Conservation (phyloP, 2,113 vertebrate species). For the Saccopteryx bilineata region DNA sequence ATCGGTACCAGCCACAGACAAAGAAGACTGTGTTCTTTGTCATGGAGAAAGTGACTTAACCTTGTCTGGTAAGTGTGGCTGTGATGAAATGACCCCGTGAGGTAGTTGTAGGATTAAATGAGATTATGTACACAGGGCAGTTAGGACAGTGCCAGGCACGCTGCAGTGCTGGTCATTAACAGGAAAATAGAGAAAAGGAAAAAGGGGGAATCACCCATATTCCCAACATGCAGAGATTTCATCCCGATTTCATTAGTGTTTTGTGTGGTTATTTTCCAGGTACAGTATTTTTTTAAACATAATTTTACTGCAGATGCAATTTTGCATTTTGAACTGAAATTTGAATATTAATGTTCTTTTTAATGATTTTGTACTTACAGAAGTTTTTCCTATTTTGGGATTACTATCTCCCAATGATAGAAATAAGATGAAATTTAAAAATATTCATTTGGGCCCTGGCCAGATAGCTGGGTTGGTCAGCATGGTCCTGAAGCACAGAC, state of each 20-base stretch:
- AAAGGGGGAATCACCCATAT: neutral
- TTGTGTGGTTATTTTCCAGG: neutral
- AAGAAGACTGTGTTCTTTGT: neutral
- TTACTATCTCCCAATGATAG: neutral
- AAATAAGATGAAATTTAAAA: constrained; percentile 15
- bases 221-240: neutral
- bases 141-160: neutral
- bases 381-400: constrained; percentile 4
- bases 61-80: neutral
- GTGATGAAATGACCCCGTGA: neutral
- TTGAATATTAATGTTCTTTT: constrained; percentile 17
- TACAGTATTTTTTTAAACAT: neutral
- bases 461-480: no score
- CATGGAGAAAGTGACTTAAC: constrained; percentile 32
- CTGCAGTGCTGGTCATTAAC: neutral
- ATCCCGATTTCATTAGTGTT: neutral
- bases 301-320: neutral
- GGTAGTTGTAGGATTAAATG: neutral
- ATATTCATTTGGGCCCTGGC: neutral
- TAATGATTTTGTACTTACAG: neutral
- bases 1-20: neutral
- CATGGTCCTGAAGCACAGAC: no score
- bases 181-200: neutral
- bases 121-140: neutral
- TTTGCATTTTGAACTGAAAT: constrained; percentile 42